A percentile compares a stretch with the other conserved stretches of the same genome.
Conservation (phyloP, 2,797 vertebrate genomes). For the Ctenosaura bakeri region DNA sequence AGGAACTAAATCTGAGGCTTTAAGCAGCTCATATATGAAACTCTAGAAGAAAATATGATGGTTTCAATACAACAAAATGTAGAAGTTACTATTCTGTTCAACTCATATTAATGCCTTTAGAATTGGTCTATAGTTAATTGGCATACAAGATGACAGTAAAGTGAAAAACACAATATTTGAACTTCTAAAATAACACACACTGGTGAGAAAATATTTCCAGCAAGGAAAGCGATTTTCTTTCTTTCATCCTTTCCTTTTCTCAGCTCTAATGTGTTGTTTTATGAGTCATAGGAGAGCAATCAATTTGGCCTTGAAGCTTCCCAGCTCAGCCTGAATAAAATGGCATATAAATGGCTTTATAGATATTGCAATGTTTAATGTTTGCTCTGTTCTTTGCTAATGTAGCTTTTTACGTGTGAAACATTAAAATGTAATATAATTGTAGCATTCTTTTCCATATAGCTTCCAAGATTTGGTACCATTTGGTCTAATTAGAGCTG, state of each 20-base stretch:
- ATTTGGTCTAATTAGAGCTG: constrained; percentile 22
- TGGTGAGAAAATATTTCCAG: neutral
- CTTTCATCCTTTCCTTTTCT: constrained; percentile 41
- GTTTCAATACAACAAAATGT: neutral
- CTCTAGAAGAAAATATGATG: neutral
- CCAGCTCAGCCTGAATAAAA: constrained; percentile 9
- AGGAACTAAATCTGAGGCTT: neutral
- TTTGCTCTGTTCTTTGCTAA: constrained; percentile 27
- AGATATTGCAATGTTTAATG: constrained; percentile 25
- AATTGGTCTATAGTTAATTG: neutral
- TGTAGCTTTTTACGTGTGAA: constrained; percentile 34
- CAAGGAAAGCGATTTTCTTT: constrained; percentile 25
- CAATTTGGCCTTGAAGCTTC: constrained; percentile 13
- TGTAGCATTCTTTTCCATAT: constrained; percentile 26
- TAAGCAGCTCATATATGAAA: neutral
- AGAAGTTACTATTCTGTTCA: neutral
- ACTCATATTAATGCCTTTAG: neutral
- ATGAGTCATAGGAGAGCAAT: constrained; percentile 28
- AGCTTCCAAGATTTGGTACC: constrained; percentile 39
- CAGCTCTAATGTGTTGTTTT: constrained; percentile 34
- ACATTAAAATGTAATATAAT: constrained; percentile 31
- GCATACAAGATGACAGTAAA: too few relatives aligned
- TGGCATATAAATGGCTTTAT: constrained; percentile 35
- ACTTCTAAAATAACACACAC: constrained; percentile 8
- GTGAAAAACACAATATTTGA: constrained; percentile 9